phyloP scores from a whole-genome alignment of 1,140 invertebrate species.

The Trachymyrmex septentrionalis region DNA sequence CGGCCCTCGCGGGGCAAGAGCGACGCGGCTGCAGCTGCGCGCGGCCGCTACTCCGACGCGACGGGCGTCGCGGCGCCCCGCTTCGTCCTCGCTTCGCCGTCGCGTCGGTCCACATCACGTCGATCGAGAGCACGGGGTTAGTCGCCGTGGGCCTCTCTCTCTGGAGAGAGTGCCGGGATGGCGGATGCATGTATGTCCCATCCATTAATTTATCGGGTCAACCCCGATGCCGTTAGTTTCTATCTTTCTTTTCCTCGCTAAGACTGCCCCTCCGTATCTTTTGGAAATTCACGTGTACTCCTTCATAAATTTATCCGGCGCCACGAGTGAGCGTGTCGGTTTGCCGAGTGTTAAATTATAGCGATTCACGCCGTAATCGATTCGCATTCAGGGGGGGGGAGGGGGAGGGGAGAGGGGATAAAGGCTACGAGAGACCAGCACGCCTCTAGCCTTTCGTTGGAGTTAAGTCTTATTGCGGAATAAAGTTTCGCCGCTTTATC shows the following conservation, averaged over 20 bases:
- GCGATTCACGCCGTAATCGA: constrained; percentile 23
- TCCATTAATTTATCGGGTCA: background rate
- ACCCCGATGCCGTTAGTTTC: background rate
- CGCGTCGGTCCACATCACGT: constrained; percentile 38
- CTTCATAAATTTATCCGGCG: background rate
- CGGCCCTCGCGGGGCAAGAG: constrained; percentile 32
- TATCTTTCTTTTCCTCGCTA: background rate
- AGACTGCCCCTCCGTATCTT: background rate
- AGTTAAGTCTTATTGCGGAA: constrained; percentile 21
- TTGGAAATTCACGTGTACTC: background rate
- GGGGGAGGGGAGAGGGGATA: background rate
- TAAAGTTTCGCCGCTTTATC: constrained; percentile 37
- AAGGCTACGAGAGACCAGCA: background rate
- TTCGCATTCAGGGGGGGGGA: background rate
- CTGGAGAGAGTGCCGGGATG: constrained; percentile 25
- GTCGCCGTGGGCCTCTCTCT: constrained; percentile 12
- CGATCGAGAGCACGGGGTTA: constrained; percentile 63
- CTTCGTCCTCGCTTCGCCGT: constrained; percentile 19
- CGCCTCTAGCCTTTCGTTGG: background rate
- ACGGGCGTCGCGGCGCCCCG: constrained; percentile 29
- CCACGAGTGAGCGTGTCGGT: constrained; percentile 12
- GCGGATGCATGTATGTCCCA: constrained; percentile 36
- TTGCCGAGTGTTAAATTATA: background rate
- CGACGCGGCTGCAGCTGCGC: constrained; percentile 70
- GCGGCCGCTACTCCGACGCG: constrained; percentile 34